Evolutionary conservation across 2,888 invertebrate species (phyloP).

Genomic region (Aplocera efformata): DNA sequence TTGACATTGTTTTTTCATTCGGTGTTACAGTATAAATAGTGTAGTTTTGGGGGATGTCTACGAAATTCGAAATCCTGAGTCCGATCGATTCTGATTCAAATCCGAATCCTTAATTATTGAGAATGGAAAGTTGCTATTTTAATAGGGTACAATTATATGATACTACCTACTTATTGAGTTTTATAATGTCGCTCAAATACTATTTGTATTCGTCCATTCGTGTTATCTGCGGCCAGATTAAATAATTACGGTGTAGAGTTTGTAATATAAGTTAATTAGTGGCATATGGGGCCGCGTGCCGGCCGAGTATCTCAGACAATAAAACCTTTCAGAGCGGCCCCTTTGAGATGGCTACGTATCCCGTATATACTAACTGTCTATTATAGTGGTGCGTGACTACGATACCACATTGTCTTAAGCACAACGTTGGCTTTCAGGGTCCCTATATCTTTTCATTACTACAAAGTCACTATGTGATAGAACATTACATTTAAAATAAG

Average conservation of each 20-base stretch:
- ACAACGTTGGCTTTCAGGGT: conserved; percentile 13
- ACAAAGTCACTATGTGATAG: too few relatives aligned
- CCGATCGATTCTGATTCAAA: too few relatives aligned
- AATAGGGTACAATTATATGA: too few relatives aligned
- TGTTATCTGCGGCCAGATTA: conserved; percentile 29
- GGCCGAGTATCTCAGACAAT: conserved; percentile 55
- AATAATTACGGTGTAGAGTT: conserved; percentile 30
- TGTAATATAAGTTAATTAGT: conserved; percentile 61
- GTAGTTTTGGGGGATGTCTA: too few relatives aligned
- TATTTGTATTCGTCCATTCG: conserved; percentile 31
- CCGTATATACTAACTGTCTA: conserved; percentile 41
- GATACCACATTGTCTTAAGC: conserved; percentile 18
- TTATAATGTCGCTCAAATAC: too few relatives aligned
- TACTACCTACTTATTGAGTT: too few relatives aligned
- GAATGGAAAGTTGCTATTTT: too few relatives aligned
- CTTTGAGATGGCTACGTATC: conserved; percentile 58
- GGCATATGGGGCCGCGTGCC: conserved; percentile 51
- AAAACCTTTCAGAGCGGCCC: conserved; percentile 61
- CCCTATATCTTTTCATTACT: background rate
- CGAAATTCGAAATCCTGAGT: too few relatives aligned
- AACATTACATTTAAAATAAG: too few relatives aligned
- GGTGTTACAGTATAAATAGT: too few relatives aligned
- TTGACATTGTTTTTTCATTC: too few relatives aligned
- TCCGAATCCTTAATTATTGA: too few relatives aligned
- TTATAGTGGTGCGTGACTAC: conserved; percentile 38